Conservation (phyloP, 2,888 invertebrate species). For the Heliconius ismenius region DNA sequence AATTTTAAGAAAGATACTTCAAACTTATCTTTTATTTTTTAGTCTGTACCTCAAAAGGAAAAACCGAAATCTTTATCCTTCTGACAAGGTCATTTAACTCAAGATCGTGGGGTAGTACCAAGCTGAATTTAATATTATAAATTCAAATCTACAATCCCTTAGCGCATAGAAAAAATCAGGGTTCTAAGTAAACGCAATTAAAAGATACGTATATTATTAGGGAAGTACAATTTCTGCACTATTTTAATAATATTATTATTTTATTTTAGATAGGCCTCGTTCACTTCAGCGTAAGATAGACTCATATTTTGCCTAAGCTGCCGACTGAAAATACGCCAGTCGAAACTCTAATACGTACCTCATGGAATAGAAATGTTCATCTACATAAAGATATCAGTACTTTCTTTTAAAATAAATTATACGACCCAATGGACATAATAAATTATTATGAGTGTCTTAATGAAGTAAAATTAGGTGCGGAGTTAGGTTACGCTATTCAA, state of each 20-base stretch:
- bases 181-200: too few species aligned
- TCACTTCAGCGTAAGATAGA: neutral
- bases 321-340: slow-evolving; percentile 8
- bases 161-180: too few species aligned
- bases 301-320: slow-evolving; percentile 16
- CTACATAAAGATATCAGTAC: neutral
- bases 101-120: too few species aligned
- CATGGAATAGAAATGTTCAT: slow-evolving; percentile 13
- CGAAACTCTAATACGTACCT: slow-evolving; percentile 18
- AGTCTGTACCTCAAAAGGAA: too few species aligned
- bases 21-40: too few species aligned
- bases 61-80: too few species aligned
- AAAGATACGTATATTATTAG: too few species aligned
- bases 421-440: neutral
- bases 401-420: neutral
- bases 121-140: too few species aligned
- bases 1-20: too few species aligned
- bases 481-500: neutral
- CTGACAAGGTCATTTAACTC: too few species aligned
- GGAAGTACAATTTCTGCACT: too few species aligned
- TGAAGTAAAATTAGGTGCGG: neutral
- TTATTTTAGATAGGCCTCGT: neutral
- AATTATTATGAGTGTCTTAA: neutral
- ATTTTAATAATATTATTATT: neutral
- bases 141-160: too few species aligned